phyloP scores from a whole-genome alignment of 1,140 invertebrate species.

The Limonius californicus region DNA sequence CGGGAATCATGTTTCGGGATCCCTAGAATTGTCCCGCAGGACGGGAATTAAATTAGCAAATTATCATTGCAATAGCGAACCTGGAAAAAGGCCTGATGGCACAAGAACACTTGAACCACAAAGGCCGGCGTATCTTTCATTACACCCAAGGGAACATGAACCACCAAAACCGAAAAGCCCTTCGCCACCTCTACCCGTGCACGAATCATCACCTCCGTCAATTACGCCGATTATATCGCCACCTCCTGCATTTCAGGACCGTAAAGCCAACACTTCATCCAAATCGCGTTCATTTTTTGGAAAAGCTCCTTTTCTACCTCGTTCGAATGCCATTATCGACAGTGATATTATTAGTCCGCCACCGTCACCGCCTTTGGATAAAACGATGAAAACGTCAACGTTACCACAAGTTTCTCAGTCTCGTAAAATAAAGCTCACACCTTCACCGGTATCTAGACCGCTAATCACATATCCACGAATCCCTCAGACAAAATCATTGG shows the following conservation, averaged over 20 bases:
- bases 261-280: constrained; percentile 40
- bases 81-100: constrained; percentile 43
- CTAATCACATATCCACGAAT: constrained; percentile 40
- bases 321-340: constrained; percentile 56
- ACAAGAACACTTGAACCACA: constrained; percentile 27
- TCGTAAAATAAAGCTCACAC: constrained; percentile 27
- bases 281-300: constrained; percentile 44
- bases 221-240: constrained; percentile 60
- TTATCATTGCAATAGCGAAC: constrained; percentile 57
- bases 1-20: constrained; percentile 39
- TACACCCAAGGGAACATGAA: constrained; percentile 43
- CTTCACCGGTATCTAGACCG: constrained; percentile 24
- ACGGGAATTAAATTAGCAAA: constrained; percentile 53
- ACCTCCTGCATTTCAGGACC: constrained; percentile 58
- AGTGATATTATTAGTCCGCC: constrained; percentile 54
- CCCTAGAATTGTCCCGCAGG: constrained; percentile 39
- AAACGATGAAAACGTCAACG: constrained; percentile 32
- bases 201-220: constrained; percentile 53
- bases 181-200: constrained; percentile 47
- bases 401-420: constrained; percentile 1
- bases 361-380: constrained; percentile 43
- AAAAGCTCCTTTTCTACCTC: constrained; percentile 52
- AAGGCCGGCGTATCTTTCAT: constrained; percentile 34
- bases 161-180: constrained; percentile 37
- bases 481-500: constrained; percentile 55